Percentiles rank a stretch among this genome's conserved stretches.
These are phyloP conservation scores for Garra rufa DNA, from an alignment of 2,113 vertebrate genomes.

Conservation along the genomic window DNA sequence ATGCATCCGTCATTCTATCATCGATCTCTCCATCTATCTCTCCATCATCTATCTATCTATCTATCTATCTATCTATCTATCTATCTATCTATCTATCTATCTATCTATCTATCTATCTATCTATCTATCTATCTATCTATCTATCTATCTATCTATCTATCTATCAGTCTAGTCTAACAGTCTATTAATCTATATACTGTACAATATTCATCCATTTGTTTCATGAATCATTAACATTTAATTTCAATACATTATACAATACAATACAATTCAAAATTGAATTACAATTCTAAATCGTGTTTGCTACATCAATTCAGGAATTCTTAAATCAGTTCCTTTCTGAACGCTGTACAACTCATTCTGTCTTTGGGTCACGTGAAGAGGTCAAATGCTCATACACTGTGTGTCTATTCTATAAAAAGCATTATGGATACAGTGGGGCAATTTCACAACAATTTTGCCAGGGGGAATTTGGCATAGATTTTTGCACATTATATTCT, in stretches of 20 bases:
- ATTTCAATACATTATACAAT: too few relatives aligned
- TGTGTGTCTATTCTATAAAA: constrained; percentile 5
- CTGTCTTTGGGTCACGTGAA: too few relatives aligned
- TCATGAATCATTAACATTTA: too few relatives aligned
- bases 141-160: too few relatives aligned
- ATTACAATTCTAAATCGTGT: too few relatives aligned
- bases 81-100: neutral
- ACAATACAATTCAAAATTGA: too few relatives aligned
- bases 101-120: neutral
- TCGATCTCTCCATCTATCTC: too few relatives aligned
- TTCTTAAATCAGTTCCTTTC: neutral
- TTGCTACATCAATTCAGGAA: neutral
- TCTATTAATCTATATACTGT: too few relatives aligned
- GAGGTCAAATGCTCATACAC: neutral
- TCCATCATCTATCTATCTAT: neutral
- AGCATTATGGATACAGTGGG: neutral
- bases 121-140: neutral
- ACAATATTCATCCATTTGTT: too few relatives aligned
- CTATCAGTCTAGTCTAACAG: too few relatives aligned
- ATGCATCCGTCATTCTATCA: too few relatives aligned
- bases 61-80: neutral
- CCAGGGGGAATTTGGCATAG: neutral
- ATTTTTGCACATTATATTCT: constrained; percentile 17
- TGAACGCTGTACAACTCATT: neutral
- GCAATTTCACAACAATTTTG: neutral